Conservation (phyloP, 1,140 invertebrate genomes). For the Mercenaria mercenaria region DNA sequence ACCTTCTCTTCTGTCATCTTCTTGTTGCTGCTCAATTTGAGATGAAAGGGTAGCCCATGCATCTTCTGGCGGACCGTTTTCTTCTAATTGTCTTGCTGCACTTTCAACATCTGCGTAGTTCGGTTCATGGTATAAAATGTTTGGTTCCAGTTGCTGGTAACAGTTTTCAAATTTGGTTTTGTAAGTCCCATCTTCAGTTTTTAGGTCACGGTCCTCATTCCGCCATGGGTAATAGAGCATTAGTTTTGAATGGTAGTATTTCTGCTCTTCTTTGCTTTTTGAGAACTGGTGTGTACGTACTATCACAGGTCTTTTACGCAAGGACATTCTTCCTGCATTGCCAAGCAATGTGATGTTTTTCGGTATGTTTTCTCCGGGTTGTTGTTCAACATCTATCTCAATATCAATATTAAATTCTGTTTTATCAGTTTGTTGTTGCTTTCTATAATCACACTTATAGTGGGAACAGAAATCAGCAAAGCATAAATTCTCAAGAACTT, state of each 20-base stretch:
- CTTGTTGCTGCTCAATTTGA: neutral
- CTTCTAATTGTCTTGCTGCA: neutral
- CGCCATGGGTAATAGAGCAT: neutral
- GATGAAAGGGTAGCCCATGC: neutral
- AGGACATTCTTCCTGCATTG: neutral
- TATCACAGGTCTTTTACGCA: neutral
- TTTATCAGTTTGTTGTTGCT: neutral
- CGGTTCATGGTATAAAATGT: neutral
- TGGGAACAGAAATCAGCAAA: neutral
- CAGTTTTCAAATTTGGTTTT: neutral
- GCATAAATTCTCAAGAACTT: neutral
- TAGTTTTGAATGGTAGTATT: neutral
- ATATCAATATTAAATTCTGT: neutral
- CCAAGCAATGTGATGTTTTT: neutral
- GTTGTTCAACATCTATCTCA: neutral
- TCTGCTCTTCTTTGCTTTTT: neutral
- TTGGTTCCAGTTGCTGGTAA: neutral
- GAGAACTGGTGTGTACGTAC: neutral
- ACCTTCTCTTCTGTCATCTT: neutral
- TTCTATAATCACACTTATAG: neutral
- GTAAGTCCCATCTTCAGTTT: neutral
- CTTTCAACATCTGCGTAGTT: neutral
- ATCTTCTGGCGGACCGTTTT: neutral
- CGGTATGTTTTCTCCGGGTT: neutral
- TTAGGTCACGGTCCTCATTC: neutral